Evolutionary conservation across 2,113 vertebrate genomes (phyloP).

Genomic region (Nyctereutes procyonoides): DNA sequence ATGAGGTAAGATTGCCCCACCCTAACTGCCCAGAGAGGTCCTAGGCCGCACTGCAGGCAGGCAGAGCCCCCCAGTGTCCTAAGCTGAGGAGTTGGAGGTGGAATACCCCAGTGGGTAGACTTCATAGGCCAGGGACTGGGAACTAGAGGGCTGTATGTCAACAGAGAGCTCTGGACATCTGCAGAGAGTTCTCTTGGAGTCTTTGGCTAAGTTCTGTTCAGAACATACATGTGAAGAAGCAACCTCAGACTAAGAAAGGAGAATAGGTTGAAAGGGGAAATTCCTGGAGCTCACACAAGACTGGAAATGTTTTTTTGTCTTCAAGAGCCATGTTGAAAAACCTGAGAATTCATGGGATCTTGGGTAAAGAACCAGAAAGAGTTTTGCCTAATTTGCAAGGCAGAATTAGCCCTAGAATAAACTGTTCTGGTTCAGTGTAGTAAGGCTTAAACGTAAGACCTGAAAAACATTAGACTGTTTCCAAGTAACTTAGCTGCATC

Average conservation of each 20-base stretch:
- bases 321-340: slow-evolving; percentile 18
- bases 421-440: slow-evolving; percentile 17
- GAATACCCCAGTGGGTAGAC: not conserved
- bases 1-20: not conserved
- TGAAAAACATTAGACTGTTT: slow-evolving; percentile 24
- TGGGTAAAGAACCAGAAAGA: not conserved
- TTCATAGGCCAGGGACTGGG: not conserved
- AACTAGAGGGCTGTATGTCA: not conserved
- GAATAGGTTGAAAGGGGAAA: not conserved
- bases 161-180: not conserved
- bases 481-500: slow-evolving; percentile 16
- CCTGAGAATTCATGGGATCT: not conserved
- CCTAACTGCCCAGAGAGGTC: not conserved
- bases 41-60: not conserved
- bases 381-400: slow-evolving; percentile 31
- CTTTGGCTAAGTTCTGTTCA: not conserved
- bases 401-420: slow-evolving; percentile 29
- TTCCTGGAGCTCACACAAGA: not conserved
- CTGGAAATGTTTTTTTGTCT: slow-evolving; percentile 25
- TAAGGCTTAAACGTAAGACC: slow-evolving; percentile 53
- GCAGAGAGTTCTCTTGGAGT: not conserved
- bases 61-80: not conserved
- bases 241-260: not conserved
- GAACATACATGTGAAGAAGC: not conserved
- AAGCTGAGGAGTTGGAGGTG: not conserved